phyloP scores from a whole-genome alignment of 2,888 invertebrate genomes.

The Torymus auratus region DNA sequence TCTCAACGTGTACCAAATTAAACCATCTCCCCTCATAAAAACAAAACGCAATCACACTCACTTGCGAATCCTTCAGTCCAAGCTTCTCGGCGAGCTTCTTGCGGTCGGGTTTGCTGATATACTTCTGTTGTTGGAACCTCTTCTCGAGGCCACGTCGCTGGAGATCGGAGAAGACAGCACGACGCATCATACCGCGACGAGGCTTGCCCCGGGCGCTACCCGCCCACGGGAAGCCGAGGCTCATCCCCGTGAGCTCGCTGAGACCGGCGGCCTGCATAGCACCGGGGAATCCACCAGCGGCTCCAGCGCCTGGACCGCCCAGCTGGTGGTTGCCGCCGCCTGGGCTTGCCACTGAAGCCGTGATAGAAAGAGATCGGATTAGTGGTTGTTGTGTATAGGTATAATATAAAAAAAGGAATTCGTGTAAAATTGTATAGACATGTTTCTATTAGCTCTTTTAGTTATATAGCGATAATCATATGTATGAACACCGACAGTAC shows the following conservation, averaged over 20 bases:
- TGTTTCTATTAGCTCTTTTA: no score
- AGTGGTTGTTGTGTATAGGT: no score
- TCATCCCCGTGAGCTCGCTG: constrained; percentile 73
- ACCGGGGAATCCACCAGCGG: constrained; percentile 68
- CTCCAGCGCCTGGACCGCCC: constrained; percentile 68
- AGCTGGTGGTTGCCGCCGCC: constrained; percentile 76
- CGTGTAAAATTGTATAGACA: no score
- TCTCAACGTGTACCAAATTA: no score
- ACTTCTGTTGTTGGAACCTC: constrained; percentile 97
- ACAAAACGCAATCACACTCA: constrained; percentile 73
- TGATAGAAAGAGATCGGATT: no score
- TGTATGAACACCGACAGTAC: no score
- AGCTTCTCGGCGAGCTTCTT: constrained; percentile 97
- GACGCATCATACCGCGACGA: constrained; percentile 95
- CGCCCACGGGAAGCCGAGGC: constrained; percentile 89
- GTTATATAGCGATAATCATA: no score
- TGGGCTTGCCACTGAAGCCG: constrained; percentile 75
- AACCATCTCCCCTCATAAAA: no score
- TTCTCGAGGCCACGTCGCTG: constrained; percentile 97
- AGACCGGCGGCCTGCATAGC: constrained; percentile 71
- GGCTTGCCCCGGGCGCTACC: constrained; percentile 95
- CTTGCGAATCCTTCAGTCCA: constrained; percentile 98
- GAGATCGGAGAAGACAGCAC: constrained; percentile 97
- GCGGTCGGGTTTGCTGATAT: constrained; percentile 98
- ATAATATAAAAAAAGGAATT: no score